Evolutionary conservation across 1,140 invertebrate species (phyloP).

Genomic region (Aphelenchoides fujianensis): DNA sequence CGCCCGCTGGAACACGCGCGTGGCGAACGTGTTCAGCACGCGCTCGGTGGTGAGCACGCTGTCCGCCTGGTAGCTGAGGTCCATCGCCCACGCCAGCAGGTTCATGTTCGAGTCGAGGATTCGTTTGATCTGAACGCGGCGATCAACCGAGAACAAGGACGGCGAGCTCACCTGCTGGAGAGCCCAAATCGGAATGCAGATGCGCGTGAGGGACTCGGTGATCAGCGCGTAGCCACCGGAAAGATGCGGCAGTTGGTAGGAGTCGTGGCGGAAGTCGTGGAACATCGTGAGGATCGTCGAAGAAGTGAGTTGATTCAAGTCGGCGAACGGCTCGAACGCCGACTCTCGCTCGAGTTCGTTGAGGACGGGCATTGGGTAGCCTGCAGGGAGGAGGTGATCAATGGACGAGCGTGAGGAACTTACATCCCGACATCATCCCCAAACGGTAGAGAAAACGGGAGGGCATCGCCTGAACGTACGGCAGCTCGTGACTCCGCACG

Average conservation of each 20-base stretch:
- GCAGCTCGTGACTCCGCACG: background rate
- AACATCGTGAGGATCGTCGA: slow-evolving; percentile 23
- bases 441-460: background rate
- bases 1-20: background rate
- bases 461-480: slow-evolving; percentile 1
- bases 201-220: background rate
- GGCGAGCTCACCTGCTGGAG: background rate
- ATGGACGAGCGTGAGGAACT: no score
- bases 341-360: slow-evolving; percentile 2
- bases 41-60: background rate
- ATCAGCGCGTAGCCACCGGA: slow-evolving; percentile 2
- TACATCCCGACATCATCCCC: no score
- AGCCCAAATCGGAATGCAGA: slow-evolving; percentile 14
- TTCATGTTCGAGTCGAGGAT: slow-evolving; percentile 8
- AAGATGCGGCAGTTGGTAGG: slow-evolving; percentile 12
- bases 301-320: background rate
- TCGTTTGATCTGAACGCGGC: slow-evolving; percentile 2
- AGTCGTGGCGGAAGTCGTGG: slow-evolving; percentile 9
- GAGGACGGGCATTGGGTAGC: slow-evolving; percentile 7
- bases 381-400: no score
- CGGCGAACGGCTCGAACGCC: slow-evolving; percentile 2
- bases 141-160: background rate
- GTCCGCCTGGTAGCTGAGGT: slow-evolving; percentile 9
- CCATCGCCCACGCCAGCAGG: slow-evolving; percentile 15
- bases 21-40: background rate